Base-by-base conservation (phyloP, 2,797 vertebrate species). In the Hyperoplus lanceolatus region DNA sequence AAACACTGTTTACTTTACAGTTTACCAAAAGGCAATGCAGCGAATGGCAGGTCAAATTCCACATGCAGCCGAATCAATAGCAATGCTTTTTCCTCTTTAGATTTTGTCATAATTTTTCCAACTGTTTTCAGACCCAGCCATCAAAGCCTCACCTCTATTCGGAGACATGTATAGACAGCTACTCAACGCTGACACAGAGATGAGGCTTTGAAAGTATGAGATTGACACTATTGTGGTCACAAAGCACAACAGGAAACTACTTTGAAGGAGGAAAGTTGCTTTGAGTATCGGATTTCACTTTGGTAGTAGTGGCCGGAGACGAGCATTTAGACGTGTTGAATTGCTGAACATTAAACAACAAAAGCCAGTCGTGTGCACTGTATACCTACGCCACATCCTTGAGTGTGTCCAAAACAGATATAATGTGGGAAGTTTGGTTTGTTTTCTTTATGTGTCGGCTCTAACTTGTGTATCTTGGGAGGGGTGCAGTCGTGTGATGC, bases 161-260 rank as follows among this genome's bases (percentile, higher is more conserved):
- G 65, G 80, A 92, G 92, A 90, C 90, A 90, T 80, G 81, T 90
- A 92, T 90, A 91, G 91, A 93, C 93, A 92, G 88, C 91, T 84
- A 77, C 92, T 94, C 90, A 91, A 87, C 90, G 77, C 84, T 91
- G 87, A 93, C 88, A 87, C 87, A 16, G 68, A 87, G 90, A 94
- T 86, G 88, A 89, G 87, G 89, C 91, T 94, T 94, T 94, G 90
- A 92, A 94, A 90, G 89, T 90, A 85, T 57, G 59, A 95, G 94
- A 95, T 91, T 95, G 95, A 94, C 94, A 94, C 93, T 92, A 88
- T 92, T 93, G 93, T 94, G 94, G 92, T 90, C 91, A 93, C 94
- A 94, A 86, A 86, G 92, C 94, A 92, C 94, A 94, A 94, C 95
- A 94, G 94, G 94, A 93, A 90, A 85, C 84, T 83, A 93, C 93